phyloP scores from a whole-genome alignment of 53 echinoderm and acorn worm species.

The Paelopatides confundens region DNA sequence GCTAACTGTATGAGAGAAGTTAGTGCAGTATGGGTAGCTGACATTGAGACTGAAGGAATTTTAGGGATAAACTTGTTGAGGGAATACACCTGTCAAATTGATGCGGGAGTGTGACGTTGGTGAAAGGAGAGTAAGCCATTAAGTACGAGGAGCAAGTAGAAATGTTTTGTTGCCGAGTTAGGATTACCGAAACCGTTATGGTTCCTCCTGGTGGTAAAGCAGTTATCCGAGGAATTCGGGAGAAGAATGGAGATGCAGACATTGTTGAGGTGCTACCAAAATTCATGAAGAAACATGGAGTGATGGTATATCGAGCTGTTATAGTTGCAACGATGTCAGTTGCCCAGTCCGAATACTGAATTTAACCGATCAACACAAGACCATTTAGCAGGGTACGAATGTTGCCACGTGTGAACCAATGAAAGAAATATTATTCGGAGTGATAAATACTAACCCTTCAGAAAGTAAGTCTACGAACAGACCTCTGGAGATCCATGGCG shows the following conservation, averaged over 20 bases:
- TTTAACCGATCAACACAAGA: no score
- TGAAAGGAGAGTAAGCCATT: no score
- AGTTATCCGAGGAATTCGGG: neutral
- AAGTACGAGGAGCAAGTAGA: neutral
- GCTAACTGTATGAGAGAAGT: neutral
- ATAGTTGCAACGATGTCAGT: no score
- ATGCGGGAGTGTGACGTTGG: neutral
- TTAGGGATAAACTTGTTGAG: constrained; percentile 34
- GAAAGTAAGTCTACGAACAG: neutral
- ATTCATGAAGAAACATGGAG: neutral
- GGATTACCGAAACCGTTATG: neutral
- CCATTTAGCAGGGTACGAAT: no score
- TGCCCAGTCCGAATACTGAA: no score
- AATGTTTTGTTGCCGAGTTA: no score
- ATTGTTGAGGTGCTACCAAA: neutral
- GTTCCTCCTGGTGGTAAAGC: no score
- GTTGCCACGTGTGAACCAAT: no score
- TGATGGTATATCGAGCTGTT: neutral
- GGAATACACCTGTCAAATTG: constrained; percentile 2
- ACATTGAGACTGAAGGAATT: no score
- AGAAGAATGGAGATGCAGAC: neutral
- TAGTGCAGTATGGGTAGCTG: constrained; percentile 29
- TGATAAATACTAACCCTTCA: no score
- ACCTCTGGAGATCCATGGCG: neutral
- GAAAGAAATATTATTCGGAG: no score